These are phyloP conservation scores for Bovichtus variegatus DNA, from an alignment of 2,797 vertebrate genomes.

Conservation along the genomic window DNA sequence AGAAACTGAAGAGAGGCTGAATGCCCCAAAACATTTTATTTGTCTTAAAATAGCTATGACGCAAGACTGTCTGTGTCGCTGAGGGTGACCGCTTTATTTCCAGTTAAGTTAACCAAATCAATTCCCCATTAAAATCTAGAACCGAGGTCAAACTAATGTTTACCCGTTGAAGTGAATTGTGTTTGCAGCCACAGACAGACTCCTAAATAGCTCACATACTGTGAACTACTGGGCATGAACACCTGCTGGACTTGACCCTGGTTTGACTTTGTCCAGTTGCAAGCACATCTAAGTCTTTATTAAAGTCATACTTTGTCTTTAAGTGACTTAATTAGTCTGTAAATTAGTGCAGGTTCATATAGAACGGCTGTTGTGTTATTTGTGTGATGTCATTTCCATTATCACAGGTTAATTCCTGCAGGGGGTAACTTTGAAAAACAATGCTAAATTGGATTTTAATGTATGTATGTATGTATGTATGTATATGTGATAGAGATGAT, in stretches of 20 bases:
- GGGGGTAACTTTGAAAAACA: not conserved
- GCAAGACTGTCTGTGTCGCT: not conserved
- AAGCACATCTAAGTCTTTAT: not conserved
- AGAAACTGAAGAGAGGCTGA: not conserved
- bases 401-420: not conserved
- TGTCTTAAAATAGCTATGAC: constrained; percentile 8
- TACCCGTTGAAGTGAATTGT: not conserved
- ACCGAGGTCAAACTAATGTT: constrained; percentile 21
- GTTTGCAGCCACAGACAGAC: constrained; percentile 6
- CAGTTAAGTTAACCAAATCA: constrained; percentile 16
- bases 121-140: constrained; percentile 28
- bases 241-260: constrained; percentile 12
- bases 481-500: not conserved
- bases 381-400: constrained; percentile 17
- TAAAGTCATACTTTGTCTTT: not conserved
- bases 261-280: constrained; percentile 1
- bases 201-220: not conserved
- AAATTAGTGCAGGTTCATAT: not conserved
- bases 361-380: constrained; percentile 24
- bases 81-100: not conserved
- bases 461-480: not conserved
- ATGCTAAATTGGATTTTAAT: constrained; percentile 2
- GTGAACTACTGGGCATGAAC: not conserved
- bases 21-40: not conserved
- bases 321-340: constrained; percentile 13